A percentile compares a stretch with the other conserved stretches of the same genome.
phyloP scores from a whole-genome alignment of 1,140 invertebrate genomes.

The Melitaea cinxia region DNA sequence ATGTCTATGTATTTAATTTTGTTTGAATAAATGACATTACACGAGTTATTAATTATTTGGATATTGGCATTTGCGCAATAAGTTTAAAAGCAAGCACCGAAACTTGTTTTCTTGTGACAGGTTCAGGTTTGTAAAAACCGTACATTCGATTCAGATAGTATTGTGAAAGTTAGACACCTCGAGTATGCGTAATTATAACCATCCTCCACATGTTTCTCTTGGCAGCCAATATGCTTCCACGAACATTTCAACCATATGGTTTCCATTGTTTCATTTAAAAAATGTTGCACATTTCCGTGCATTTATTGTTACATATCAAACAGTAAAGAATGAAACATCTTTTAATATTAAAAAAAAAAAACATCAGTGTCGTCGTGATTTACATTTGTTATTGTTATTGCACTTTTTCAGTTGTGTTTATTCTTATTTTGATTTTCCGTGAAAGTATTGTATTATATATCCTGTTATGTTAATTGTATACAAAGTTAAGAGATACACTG shows the following conservation, averaged over 20 bases:
- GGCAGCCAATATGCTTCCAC: slow-evolving; percentile 12
- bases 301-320: not conserved
- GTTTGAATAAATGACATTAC: not conserved
- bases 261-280: not conserved
- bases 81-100: slow-evolving; percentile 41
- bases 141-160: slow-evolving; percentile 31
- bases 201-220: slow-evolving; percentile 19
- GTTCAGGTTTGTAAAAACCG: slow-evolving; percentile 40
- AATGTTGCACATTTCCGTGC: not conserved
- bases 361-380: not conserved
- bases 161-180: slow-evolving; percentile 41
- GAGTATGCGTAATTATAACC: slow-evolving; percentile 25
- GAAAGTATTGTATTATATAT: too few relatives aligned
- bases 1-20: too few relatives aligned
- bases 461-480: too few relatives aligned
- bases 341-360: not conserved
- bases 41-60: slow-evolving; percentile 15
- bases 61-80: slow-evolving; percentile 46
- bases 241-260: slow-evolving; percentile 4
- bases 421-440: too few relatives aligned
- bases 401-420: too few relatives aligned
- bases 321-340: not conserved
- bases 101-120: slow-evolving; percentile 61
- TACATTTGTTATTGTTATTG: not conserved
- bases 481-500: not conserved